Conservation (phyloP, 1,140 invertebrate genomes). For the Meloidogyne chitwoodi region DNA sequence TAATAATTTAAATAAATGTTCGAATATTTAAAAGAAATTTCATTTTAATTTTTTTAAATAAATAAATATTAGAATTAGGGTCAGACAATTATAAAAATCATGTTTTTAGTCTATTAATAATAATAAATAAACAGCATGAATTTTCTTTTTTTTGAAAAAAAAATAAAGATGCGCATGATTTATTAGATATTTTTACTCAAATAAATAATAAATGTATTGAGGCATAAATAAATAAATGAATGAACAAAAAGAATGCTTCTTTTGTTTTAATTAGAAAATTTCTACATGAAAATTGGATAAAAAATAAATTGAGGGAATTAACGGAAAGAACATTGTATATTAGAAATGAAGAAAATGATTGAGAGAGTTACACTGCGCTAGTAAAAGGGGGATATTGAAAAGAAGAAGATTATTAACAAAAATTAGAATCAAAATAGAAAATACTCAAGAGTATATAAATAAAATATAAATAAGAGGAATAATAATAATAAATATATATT, state of each 20-base stretch:
- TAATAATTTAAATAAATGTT: no score
- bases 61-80: background rate
- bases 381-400: background rate
- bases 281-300: background rate
- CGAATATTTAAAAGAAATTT: no score
- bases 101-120: background rate
- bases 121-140: background rate
- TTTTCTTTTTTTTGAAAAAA: background rate
- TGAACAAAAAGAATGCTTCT: background rate
- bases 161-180: background rate
- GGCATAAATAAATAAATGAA: background rate
- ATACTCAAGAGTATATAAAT: background rate
- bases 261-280: background rate
- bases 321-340: background rate
- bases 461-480: no score
- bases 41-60: no score
- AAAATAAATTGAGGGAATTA: background rate
- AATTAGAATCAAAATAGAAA: background rate
- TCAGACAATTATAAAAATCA: background rate
- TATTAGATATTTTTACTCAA: background rate
- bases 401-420: background rate
- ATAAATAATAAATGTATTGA: background rate
- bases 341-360: background rate
- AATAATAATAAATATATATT: no score
- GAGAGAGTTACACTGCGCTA: background rate